Evolutionary conservation across 1,140 invertebrate species (phyloP), one percentile per base, ranked within the genome.

Genomic region (Pachypeltis micranthus): DNA sequence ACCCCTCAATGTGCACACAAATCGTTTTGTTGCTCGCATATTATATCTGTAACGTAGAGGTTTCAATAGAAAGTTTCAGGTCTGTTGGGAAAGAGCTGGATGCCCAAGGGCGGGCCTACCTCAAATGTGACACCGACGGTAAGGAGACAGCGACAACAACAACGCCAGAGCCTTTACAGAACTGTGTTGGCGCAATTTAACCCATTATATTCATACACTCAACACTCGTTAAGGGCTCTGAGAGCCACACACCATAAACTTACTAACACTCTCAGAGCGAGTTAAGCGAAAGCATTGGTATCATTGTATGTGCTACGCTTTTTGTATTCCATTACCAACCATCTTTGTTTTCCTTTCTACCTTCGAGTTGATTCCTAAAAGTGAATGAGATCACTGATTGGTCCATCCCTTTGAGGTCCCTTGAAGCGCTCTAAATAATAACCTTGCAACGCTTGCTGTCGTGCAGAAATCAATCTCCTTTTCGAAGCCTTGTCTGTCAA

Each of bases 101-200:
- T 79, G 83, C 83, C 74, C 81, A 83, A 79, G 84, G 85, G 76
- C 83, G 83, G 79, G 80, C 84, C 73, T 87, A 88, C 82, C 82
- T 87, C 75, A 86, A 86, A 80, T 83, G 82, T 76, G 85, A 88
- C 77, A 81, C 80, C 76, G 83, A 85, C 79, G 85, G 85, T 88
- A 87, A 87, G 85, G 76, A n/a, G 25, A 29, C 74, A 73, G 73
- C 71, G 70, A 69, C 72, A 57, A 62, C n/a, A n/a, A n/a, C n/a
- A n/a, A n/a, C n/a, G n/a, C n/a, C n/a, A n/a, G n/a, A n/a, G n/a
- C n/a, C n/a, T n/a, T n/a, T n/a, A n/a, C n/a, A n/a, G n/a, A n/a
- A n/a, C n/a, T n/a, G n/a, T n/a, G n/a, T n/a, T n/a, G n/a, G n/a
- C n/a, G n/a, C n/a, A n/a, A n/a, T n/a, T n/a, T n/a, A n/a, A n/a